Base-by-base conservation (phyloP, 1,140 invertebrate species). In the Drosophila ananassae region DNA sequence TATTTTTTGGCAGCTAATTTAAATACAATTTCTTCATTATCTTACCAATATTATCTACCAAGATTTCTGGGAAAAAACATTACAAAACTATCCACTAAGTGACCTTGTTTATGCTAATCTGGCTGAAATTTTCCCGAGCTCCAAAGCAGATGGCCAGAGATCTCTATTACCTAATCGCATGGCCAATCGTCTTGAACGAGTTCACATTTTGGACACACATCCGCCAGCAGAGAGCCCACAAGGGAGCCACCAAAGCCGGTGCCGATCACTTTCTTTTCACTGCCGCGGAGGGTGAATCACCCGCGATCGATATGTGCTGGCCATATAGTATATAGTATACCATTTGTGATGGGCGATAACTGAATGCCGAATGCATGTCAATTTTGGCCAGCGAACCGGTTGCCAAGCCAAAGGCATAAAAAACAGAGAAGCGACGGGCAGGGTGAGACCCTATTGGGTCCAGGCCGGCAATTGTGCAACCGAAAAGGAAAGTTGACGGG, bases 401-500 rank as follows among this genome's bases (percentile, higher is more conserved):
- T 76, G 59, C 37, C 39, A 47, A 66, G 25, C 51, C 50, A 46
- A 58, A 12, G 30, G 13, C 50, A 46, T 28, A 32, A 13, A 47
- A 63, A 28, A 39, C 22, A 24, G 8, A 39, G 12, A 39, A 12
- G 13, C 41, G 44, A 30, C 56, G 48, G 17, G 21, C 32, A 24
- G 46, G 17, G n/a, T 25, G 21, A 63, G 32, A 28, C 63, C 63
- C 63, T 64, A 53, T 67, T 67, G 37, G 60, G 32, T 52, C 47
- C 28, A 25, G 10, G 34, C 12, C 64, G 13, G 66, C 50, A 60
- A 73, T 85, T 85, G 81, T 85, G 81, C 78, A 85, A 87, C 69
- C 30, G 83, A 85, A 85, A 85, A 71, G 82, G 83, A 85, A 85
- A 85, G 82, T 85, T 89, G 63, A 62, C 77, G 87, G 79, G 79